Conservation (phyloP, 2,113 vertebrate species). For the Diadophis punctatus region DNA sequence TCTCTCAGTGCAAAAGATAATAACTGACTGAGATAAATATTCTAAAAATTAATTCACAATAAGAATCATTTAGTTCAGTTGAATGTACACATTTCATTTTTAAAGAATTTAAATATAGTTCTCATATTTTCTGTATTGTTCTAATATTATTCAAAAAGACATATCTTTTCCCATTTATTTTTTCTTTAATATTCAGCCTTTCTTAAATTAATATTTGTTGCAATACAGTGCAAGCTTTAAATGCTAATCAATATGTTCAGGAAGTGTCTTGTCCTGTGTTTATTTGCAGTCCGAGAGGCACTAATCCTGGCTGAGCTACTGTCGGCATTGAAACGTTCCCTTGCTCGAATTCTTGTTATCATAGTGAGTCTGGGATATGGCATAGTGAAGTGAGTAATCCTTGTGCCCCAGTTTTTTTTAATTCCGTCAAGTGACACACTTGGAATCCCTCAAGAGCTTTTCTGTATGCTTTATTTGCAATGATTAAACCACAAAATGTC, state of each 20-base stretch:
- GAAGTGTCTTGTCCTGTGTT: slow-evolving; percentile 19
- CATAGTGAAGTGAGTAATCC: slow-evolving; percentile 86
- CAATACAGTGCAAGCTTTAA: background rate
- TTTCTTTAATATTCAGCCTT: background rate
- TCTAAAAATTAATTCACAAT: background rate
- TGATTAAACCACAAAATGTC: background rate
- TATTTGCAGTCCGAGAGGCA: slow-evolving; percentile 79
- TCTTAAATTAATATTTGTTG: background rate
- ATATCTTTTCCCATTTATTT: background rate
- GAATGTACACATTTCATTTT: background rate
- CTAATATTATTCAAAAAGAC: background rate
- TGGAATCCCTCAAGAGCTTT: background rate
- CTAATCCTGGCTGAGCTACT: slow-evolving; percentile 91
- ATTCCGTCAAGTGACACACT: background rate
- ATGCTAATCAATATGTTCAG: slow-evolving; percentile 6
- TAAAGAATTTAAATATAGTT: background rate
- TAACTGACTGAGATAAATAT: background rate
- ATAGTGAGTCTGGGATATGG: slow-evolving; percentile 94
- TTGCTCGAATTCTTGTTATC: slow-evolving; percentile 90
- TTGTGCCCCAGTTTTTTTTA: background rate
- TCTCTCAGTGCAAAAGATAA: background rate
- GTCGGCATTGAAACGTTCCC: slow-evolving; percentile 88
- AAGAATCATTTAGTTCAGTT: background rate
- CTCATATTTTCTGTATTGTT: background rate
- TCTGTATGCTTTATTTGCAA: background rate